These are phyloP conservation scores for Enteromius treurensis DNA, from an alignment of 2,797 vertebrate genomes.

Conservation along the genomic window DNA sequence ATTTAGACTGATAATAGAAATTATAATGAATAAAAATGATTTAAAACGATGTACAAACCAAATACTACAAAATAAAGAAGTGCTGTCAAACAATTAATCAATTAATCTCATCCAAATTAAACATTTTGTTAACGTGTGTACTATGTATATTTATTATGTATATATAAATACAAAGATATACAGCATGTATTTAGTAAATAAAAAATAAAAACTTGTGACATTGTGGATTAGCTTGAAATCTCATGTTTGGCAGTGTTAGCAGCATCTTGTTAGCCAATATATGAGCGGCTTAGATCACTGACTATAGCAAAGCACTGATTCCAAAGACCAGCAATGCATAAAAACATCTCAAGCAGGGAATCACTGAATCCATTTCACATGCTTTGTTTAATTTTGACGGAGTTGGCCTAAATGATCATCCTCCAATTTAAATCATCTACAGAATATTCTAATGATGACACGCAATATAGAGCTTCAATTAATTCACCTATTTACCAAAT, in stretches of 20 bases:
- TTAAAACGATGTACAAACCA: background rate
- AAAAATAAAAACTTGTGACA: background rate
- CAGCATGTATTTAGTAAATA: too few relatives aligned
- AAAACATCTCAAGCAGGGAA: conserved; percentile 13
- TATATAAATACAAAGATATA: too few relatives aligned
- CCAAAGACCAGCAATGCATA: conserved; percentile 19
- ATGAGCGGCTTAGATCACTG: conserved; percentile 15
- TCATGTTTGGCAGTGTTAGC: background rate
- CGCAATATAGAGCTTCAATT: background rate
- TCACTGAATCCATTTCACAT: background rate
- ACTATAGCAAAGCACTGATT: conserved; percentile 17
- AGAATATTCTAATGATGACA: background rate
- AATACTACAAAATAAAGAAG: background rate
- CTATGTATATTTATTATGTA: too few relatives aligned
- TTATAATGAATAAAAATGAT: background rate
- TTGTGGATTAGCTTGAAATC: background rate
- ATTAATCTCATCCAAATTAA: too few relatives aligned
- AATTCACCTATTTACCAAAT: conserved; percentile 43
- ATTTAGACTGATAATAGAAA: too few relatives aligned
- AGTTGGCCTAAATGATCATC: conserved; percentile 3
- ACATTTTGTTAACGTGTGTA: too few relatives aligned
- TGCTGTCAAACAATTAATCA: too few relatives aligned
- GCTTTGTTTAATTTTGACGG: conserved; percentile 23
- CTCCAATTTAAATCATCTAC: background rate
- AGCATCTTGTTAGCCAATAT: conserved; percentile 21